Evolutionary conservation across 2,888 invertebrate genomes (phyloP).

Genomic region (Perizoma flavofasciatum): DNA sequence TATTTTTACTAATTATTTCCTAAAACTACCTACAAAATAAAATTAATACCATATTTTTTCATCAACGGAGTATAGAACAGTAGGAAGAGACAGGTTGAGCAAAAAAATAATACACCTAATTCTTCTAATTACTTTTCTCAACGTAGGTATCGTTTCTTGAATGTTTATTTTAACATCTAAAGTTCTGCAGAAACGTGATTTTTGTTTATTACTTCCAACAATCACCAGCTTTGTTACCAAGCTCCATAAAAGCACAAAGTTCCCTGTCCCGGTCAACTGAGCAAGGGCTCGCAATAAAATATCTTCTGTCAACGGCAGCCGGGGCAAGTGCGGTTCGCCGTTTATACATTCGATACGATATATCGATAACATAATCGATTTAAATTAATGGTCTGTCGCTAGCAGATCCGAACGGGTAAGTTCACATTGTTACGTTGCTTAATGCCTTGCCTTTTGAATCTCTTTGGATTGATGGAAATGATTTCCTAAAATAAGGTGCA

Average conservation of each 20-base stretch:
- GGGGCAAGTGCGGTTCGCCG: constrained; percentile 18
- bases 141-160: no score
- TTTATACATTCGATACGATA: constrained; percentile 14
- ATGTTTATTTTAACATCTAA: background rate
- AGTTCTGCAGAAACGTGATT: background rate
- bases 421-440: constrained; percentile 16
- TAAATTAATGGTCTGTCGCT: constrained; percentile 40
- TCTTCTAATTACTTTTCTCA: no score
- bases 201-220: constrained; percentile 7
- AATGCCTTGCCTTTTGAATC: background rate
- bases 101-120: no score
- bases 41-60: no score
- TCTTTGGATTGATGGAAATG: background rate
- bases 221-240: constrained; percentile 11
- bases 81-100: no score
- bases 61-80: no score
- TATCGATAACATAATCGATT: constrained; percentile 37
- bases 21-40: no score
- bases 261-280: constrained; percentile 30
- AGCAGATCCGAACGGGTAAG: constrained; percentile 30
- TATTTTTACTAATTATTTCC: no score
- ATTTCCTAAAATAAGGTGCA: no score
- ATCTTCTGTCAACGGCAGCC: constrained; percentile 46
- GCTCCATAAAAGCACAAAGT: constrained; percentile 18
- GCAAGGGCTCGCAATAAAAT: constrained; percentile 44